Conservation (phyloP, 2,888 invertebrate genomes). For the Cactoblastis cactorum region DNA sequence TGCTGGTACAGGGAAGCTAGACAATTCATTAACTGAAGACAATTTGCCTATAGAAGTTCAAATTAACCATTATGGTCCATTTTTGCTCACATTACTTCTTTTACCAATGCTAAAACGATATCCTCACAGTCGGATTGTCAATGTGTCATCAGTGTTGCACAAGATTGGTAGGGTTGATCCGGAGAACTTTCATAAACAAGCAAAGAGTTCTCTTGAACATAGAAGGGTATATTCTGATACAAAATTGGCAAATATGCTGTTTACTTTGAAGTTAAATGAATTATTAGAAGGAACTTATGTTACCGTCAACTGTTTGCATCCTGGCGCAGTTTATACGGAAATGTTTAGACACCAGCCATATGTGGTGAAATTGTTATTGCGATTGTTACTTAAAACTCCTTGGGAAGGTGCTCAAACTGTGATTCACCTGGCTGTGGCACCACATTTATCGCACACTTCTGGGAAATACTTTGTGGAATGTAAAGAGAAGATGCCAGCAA, state of each 20-base stretch:
- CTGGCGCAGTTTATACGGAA: conserved; percentile 87
- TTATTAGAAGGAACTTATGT: conserved; percentile 81
- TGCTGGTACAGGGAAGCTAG: conserved; percentile 86
- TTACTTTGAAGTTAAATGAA: conserved; percentile 83
- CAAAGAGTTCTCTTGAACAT: conserved; percentile 67
- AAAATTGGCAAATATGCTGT: conserved; percentile 87
- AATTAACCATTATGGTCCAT: conserved; percentile 94
- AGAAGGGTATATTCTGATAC: conserved; percentile 81
- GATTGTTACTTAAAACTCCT: conserved; percentile 81
- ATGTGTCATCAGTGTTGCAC: conserved; percentile 87
- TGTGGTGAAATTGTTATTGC: conserved; percentile 78
- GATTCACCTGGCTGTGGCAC: conserved; percentile 83
- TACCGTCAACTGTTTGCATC: conserved; percentile 88
- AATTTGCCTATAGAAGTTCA: conserved; percentile 91
- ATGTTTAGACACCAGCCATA: conserved; percentile 85
- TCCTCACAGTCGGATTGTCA: conserved; percentile 84
- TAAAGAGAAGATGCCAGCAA: conserved; percentile 74
- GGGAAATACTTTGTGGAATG: conserved; percentile 90
- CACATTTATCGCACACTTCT: conserved; percentile 81
- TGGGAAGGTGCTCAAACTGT: conserved; percentile 88
- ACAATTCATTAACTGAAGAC: conserved; percentile 84
- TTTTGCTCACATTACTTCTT: conserved; percentile 90
- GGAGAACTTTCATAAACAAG: conserved; percentile 83
- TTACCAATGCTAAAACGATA: conserved; percentile 85
- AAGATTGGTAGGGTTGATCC: conserved; percentile 82